Conservation (phyloP, 2,113 vertebrate species). For the Cheirogaleus medius region DNA sequence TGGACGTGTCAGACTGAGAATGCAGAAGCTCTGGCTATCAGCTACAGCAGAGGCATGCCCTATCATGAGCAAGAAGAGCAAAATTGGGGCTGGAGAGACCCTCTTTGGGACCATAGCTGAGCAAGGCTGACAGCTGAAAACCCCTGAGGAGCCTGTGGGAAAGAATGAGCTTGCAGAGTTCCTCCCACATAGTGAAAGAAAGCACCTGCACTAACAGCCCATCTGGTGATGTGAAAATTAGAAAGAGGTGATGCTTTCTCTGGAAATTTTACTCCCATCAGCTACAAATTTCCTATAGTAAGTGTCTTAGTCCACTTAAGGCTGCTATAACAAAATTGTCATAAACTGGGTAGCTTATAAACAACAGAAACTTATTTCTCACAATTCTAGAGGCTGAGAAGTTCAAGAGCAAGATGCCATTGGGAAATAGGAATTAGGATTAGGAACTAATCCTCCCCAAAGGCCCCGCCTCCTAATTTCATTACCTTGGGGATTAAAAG, state of each 20-base stretch:
- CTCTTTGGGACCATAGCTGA: neutral
- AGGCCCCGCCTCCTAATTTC: neutral
- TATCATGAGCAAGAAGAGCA: neutral
- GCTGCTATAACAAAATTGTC: neutral
- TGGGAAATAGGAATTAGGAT: neutral
- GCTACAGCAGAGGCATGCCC: neutral
- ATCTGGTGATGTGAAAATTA: neutral
- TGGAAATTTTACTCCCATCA: neutral
- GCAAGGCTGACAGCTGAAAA: neutral
- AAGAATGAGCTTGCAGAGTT: neutral
- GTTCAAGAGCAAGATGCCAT: neutral
- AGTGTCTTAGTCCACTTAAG: neutral
- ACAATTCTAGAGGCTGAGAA: neutral
- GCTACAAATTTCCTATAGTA: neutral
- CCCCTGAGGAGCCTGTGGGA: neutral
- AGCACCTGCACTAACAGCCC: neutral
- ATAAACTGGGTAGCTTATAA: neutral
- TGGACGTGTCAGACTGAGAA: neutral
- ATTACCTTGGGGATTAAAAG: neutral
- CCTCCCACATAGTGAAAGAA: neutral
- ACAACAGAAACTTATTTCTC: neutral
- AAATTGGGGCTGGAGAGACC: accelerated
- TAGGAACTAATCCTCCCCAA: neutral
- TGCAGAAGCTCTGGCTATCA: neutral
- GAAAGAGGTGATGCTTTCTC: neutral